Base-by-base conservation (phyloP, 2,888 invertebrate genomes). In the Erebia epiphron region DNA sequence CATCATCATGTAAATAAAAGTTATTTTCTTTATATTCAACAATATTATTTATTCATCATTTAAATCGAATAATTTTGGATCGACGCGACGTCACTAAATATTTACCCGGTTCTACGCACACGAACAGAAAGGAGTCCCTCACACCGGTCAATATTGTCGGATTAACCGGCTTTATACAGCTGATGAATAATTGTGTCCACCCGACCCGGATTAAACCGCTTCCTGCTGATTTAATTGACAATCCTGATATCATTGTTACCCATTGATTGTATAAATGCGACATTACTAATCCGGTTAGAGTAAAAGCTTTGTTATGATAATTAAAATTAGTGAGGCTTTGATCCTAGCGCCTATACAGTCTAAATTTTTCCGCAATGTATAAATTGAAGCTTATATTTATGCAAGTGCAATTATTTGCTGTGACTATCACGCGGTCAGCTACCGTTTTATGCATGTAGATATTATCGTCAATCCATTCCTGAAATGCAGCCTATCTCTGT, bases 131-230 rank as follows among this genome's bases (percentile, higher is more conserved):
- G 67, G 66, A 35, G 49, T 67, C n/a, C 58, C 67, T 26, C 60
- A 73, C 74, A 72, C 86, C 85, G 88, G 89, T 91, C 90, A 90
- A 90, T 91, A 90, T 83, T 82, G 78, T 80, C 81, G 89, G 89
- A 89, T 92, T 90, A 91, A 84, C 80, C 79, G 83, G 91, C 87
- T 90, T 90, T 90, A 87, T 89, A 82, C 83, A 81, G 81, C 87
- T 90, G 90, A 91, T 91, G 91, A 92, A 91, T 92, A 91, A 91
- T 90, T 90, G 89, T 90, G 89, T 88, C 90, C 90, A 85, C 84
- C 86, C 88, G 86, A 86, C 86, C 87, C 84, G 90, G 89, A 87
- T 90, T 91, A 87, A 88, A 85, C 83, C 84, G 90, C 87, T 90
- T 88, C 89, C 89, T 88, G 84, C 84, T 89, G 89, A 91, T 91